phyloP scores from a whole-genome alignment of 2,797 vertebrate species.

The Lophotriccus pileatus region DNA sequence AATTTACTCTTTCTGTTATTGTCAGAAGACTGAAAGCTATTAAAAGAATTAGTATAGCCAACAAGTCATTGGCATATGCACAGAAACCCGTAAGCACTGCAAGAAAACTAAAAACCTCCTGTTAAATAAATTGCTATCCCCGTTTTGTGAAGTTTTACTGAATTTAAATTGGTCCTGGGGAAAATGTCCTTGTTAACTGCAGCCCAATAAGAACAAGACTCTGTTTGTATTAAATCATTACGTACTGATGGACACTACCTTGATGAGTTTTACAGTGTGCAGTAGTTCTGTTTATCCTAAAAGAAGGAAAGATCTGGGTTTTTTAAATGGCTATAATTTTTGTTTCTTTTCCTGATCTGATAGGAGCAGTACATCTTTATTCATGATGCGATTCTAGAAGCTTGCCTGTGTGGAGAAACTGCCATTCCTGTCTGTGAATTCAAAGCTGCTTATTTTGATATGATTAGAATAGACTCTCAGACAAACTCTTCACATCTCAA shows the following conservation, averaged over 20 bases:
- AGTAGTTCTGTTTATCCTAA: neutral
- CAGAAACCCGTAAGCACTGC: neutral
- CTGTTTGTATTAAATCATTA: neutral
- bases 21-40: neutral
- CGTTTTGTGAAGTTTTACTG: neutral
- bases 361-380: slow-evolving; percentile 99
- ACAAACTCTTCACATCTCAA: slow-evolving; percentile 99
- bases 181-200: neutral
- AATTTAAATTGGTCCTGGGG: neutral
- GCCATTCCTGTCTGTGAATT: slow-evolving; percentile 97
- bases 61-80: neutral
- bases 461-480: slow-evolving; percentile 99
- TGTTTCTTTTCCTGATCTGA: slow-evolving; percentile 49
- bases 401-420: slow-evolving; percentile 97
- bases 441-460: slow-evolving; percentile 98
- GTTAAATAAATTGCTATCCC: neutral
- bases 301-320: neutral
- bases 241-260: neutral
- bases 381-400: slow-evolving; percentile 98
- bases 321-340: slow-evolving; percentile 34
- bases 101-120: neutral
- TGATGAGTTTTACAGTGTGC: neutral
- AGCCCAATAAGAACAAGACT: neutral
- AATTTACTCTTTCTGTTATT: neutral
- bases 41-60: neutral